Evolutionary conservation across 2,797 vertebrate genomes (phyloP).

Genomic region (Scomberomorus guttatus): DNA sequence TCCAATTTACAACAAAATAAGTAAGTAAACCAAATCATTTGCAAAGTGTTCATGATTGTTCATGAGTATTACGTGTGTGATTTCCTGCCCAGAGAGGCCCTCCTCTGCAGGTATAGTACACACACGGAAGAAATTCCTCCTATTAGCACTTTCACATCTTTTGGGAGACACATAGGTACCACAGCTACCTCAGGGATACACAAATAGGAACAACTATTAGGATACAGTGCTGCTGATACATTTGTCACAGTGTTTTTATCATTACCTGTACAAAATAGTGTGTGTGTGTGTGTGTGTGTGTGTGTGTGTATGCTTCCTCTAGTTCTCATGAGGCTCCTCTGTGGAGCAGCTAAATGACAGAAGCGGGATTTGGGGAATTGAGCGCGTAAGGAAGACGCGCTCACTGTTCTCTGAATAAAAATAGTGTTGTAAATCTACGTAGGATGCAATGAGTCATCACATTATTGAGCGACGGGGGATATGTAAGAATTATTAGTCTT

Average conservation of each 20-base stretch:
- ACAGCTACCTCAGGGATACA: conserved; percentile 33
- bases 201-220: conserved; percentile 39
- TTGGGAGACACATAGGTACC: conserved; percentile 15
- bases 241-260: conserved; percentile 47
- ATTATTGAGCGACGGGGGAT: conserved; percentile 31
- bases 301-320: conserved; percentile 21
- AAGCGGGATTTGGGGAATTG: conserved; percentile 59
- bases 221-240: conserved; percentile 12
- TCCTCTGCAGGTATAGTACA: not conserved
- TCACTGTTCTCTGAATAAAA: conserved; percentile 60
- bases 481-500: conserved; percentile 31
- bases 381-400: conserved; percentile 44
- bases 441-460: conserved; percentile 71
- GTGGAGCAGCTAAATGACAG: conserved; percentile 56
- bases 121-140: conserved; percentile 39
- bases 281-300: too few relatives aligned
- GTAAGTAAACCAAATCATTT: conserved; percentile 36
- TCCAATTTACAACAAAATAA: conserved; percentile 35
- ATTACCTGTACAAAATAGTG: conserved; percentile 22
- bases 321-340: conserved; percentile 44
- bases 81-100: conserved; percentile 15
- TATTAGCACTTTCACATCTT: conserved; percentile 49
- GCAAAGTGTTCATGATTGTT: conserved; percentile 16
- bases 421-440: conserved; percentile 65
- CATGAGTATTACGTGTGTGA: conserved; percentile 7